Evolutionary conservation across 2,888 invertebrate species (phyloP), one percentile per base, ranked within the genome.

Genomic region (Crematogaster levior): DNA sequence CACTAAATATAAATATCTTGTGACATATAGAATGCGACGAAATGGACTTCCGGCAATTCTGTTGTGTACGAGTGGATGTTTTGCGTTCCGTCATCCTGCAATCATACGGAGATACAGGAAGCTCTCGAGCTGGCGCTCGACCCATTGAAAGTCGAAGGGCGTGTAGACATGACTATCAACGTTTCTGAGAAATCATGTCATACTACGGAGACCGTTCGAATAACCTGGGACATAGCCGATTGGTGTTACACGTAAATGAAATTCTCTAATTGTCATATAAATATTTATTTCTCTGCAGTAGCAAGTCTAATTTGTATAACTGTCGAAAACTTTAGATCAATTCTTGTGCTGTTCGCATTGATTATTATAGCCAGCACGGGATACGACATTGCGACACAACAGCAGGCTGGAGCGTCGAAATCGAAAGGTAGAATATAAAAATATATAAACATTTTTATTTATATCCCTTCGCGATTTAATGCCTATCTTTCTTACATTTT

Each of bases 51-150:
- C 0, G 90, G 85, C 0, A 79, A 58, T 1, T 58, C 89, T 7
- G 46, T 83, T 3, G n/a, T 30, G 5, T 90, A 89, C 81, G 86
- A 91, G 37, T 94, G 93, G 94, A 86, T 92, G 72, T 93, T 92
- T 92, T 94, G 94, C 84, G 90, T 94, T 4, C 94, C 94, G 3
- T 93, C 94, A 18, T 90, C 89, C 37, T 94, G 94, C 89, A 91
- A 89, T 51, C 65, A 89, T 18, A 74, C 87, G 15, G 93, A 94
- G 43, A 86, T 94, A 37, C 86, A 87, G 60, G 89, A 91, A 53
- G 88, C 91, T 53, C 81, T 93, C 43, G 90, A 92, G 56, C 58
- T 90, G 53, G 89, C 88, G 4, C 85, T 94, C 61, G 90, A 91
- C 75, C 89, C 92, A 3, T 84, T 94, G 18, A 91, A 88, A 79